Base-by-base conservation (phyloP, 2,113 vertebrate genomes). In the Clupea harengus region DNA sequence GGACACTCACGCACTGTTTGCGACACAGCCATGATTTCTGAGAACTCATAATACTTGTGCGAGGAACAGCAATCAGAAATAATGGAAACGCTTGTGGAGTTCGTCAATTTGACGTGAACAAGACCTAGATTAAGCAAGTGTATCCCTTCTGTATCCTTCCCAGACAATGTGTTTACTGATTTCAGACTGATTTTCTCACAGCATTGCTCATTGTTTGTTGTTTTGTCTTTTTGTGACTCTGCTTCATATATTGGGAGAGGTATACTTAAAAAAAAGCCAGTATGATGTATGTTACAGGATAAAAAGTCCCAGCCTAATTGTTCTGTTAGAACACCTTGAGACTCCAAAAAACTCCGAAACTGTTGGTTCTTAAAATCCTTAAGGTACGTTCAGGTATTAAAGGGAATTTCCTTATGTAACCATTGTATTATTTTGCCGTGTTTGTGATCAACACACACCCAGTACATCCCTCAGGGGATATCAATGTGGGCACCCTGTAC, bases 1-100 rank as follows among this genome's bases (percentile, higher is more conserved):
- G 47, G n/a, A 22, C 82, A 32, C 75, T 83, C 72, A 75, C 49
- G 32, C 57, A 54, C 25, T 85, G 60, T 81, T 81, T 57, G 10
- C 45, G 78, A 67, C 64, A 39, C 6, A 81, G 45, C 57, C 0
- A 44, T 84, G 78, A 3, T 72, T 72, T 32, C 57, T 81, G 45
- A 39, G 46, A 67, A 81, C 7, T 18, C 10, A 72, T 72, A 32
- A 6, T 15, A 28, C 2, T 32, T 72, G 64, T 1, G n/a, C 25
- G 32, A 72, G 28, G 64, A 28, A 25, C 18, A 60, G 54, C 54
- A 25, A 9, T 72, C 64, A 72, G 64, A 72, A 32, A 72, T 72
- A n/a, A 32, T 72, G 28, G 7, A 72, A 64, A 13, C 8, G 7
- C 25, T 72, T 28, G 64, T 28, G 15, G 13, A 72, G 64, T 72